Conservation (phyloP, 2,113 vertebrate genomes). For the Gambusia affinis region DNA sequence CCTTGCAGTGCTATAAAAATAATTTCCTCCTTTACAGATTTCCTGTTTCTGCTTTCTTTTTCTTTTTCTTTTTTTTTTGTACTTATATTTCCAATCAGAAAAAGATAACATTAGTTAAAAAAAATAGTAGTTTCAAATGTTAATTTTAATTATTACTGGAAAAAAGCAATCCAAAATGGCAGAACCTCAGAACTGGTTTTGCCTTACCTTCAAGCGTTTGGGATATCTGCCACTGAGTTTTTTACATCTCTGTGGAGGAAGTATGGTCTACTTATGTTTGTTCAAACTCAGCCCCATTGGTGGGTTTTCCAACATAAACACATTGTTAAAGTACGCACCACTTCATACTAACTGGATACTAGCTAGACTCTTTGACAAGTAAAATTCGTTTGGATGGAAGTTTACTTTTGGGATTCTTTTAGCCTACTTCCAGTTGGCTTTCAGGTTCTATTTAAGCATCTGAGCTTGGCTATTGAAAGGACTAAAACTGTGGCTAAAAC, state of each 20-base stretch:
- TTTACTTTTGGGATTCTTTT: too few species aligned
- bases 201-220: neutral
- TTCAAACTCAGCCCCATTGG: neutral
- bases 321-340: too few species aligned
- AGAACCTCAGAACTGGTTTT: neutral
- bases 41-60: neutral
- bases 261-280: neutral
- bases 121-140: neutral
- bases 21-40: neutral
- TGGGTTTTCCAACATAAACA: neutral
- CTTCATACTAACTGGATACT: too few species aligned
- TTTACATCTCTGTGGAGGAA: neutral
- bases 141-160: neutral
- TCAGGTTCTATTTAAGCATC: too few species aligned
- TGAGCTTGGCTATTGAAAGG: too few species aligned
- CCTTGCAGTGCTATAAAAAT: neutral
- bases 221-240: too few species aligned
- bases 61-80: neutral
- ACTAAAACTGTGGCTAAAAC: neutral
- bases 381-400: too few species aligned
- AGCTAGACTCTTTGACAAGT: too few species aligned
- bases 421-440: too few species aligned
- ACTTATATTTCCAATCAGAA: neutral
- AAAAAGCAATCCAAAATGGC: neutral
- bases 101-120: too few species aligned